phyloP scores from a whole-genome alignment of 2,888 invertebrate species.

The Cyclophora albipunctata region DNA sequence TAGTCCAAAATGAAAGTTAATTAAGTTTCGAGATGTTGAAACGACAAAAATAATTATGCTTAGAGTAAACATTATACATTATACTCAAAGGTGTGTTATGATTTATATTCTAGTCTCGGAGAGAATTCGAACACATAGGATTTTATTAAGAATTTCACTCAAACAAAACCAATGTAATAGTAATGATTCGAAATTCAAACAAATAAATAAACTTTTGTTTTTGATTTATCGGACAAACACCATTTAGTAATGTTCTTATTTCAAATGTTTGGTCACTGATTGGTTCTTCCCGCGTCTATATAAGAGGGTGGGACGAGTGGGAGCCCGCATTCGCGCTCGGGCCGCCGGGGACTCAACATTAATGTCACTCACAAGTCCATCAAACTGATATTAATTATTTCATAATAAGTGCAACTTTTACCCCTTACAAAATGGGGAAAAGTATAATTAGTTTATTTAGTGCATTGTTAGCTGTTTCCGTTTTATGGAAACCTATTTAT shows the following conservation, averaged over 20 bases:
- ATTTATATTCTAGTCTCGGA: too few relatives aligned
- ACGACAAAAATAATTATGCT: too few relatives aligned
- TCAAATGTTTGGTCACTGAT: not conserved
- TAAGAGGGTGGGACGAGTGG: slow-evolving; percentile 26
- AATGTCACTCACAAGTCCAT: slow-evolving; percentile 48
- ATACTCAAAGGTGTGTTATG: too few relatives aligned
- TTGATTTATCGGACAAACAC: slow-evolving; percentile 1
- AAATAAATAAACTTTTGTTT: slow-evolving; percentile 4
- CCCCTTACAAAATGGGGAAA: slow-evolving; percentile 62
- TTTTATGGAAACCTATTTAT: slow-evolving; percentile 60
- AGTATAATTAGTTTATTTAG: slow-evolving; percentile 56
- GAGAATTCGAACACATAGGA: too few relatives aligned
- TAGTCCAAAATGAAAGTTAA: too few relatives aligned
- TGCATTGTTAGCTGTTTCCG: slow-evolving; percentile 57
- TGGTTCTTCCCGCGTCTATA: slow-evolving; percentile 35
- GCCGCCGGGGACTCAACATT: slow-evolving; percentile 42
- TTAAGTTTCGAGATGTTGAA: too few relatives aligned
- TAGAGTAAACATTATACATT: too few relatives aligned
- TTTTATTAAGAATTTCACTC: too few relatives aligned
- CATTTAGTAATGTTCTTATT: slow-evolving; percentile 1
- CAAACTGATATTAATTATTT: slow-evolving; percentile 48
- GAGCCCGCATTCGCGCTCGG: slow-evolving; percentile 52
- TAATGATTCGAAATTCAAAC: too few relatives aligned
- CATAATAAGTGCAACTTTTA: slow-evolving; percentile 37
- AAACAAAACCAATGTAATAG: too few relatives aligned